These are phyloP conservation scores for Protobothrops mucrosquamatus DNA, from an alignment of 2,113 vertebrate genomes.

Conservation along the genomic window DNA sequence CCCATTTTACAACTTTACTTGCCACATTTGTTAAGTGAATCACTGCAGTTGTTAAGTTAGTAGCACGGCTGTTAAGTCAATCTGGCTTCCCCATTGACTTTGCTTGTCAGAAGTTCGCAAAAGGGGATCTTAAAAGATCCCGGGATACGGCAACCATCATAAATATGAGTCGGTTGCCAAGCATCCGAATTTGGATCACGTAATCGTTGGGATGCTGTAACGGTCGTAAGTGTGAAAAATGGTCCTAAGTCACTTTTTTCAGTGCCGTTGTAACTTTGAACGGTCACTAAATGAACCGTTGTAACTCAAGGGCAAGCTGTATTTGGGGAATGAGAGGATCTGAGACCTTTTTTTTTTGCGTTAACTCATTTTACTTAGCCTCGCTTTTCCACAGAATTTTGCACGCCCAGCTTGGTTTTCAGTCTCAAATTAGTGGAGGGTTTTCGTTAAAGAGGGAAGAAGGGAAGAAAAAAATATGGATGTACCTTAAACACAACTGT, in stretches of 20 bases:
- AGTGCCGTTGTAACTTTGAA: neutral
- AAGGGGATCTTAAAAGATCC: no score
- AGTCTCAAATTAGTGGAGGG: neutral
- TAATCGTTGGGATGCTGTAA: no score
- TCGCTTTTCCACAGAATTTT: conserved; percentile 12
- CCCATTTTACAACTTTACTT: no score
- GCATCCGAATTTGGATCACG: no score
- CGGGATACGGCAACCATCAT: fast-evolving
- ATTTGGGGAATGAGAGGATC: neutral
- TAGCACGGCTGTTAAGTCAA: no score
- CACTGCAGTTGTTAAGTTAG: no score
- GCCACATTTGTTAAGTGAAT: no score
- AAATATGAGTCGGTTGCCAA: no score
- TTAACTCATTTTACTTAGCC: neutral
- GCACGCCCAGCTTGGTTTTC: neutral
- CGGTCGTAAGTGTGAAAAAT: no score
- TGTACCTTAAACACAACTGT: conserved; percentile 48
- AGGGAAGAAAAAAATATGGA: conserved; percentile 40
- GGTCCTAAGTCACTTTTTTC: neutral
- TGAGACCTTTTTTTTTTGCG: neutral
- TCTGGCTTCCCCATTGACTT: no score
- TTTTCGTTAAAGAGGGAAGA: neutral
- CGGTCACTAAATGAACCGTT: neutral
- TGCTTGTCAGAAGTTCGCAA: neutral
- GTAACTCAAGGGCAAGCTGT: neutral